Base-by-base conservation (phyloP, 2,888 invertebrate genomes). In the Theretra japonica region DNA sequence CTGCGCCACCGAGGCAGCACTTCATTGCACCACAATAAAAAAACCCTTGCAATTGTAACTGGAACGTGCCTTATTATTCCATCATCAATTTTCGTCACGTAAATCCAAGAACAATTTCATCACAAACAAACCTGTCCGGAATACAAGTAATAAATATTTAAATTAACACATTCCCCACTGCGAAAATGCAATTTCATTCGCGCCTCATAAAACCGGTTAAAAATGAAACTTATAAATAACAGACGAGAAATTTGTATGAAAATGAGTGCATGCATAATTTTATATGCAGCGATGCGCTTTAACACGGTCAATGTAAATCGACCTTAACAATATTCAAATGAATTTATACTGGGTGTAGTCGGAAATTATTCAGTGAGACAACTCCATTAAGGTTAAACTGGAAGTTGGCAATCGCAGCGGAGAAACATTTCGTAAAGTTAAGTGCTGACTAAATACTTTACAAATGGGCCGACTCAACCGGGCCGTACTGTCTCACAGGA, bases 281-380 rank as follows among this genome's bases (percentile, higher is more conserved):
- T 48, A 23, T 65, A 48, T 65, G 33, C 62, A 17, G 33, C n/a
- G 60, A 60, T 60, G 60, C 60, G 33, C n/a, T 48, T 65, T 62
- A 62, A 41, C 62, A 48, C 65, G 23, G 41, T 41, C 65, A 65
- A 48, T 65, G 65, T 65, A 48, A 65, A 65, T 65, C 21, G 23
- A 48, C 48, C 48, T 65, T 65, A 65, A 65, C 65, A 65, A 65
- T 65, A 65, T 65, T 48, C 65, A 65, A 65, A 65, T 65, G 15
- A 65, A 65, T 65, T 48, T 65, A 41, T 23, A 41, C 21, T 33
- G 3, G 33, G 21, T 4, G 48, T 48, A 23, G 23, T 6, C 23
- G 33, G 17, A 62, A 33, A 4, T 62, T 48, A 65, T 48, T 23
- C 65, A 48, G 48, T 48, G 65, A 15, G 65, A 65, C 21, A 65